phyloP scores from a whole-genome alignment of 1,140 invertebrate species.

The Hycleus cichorii region DNA sequence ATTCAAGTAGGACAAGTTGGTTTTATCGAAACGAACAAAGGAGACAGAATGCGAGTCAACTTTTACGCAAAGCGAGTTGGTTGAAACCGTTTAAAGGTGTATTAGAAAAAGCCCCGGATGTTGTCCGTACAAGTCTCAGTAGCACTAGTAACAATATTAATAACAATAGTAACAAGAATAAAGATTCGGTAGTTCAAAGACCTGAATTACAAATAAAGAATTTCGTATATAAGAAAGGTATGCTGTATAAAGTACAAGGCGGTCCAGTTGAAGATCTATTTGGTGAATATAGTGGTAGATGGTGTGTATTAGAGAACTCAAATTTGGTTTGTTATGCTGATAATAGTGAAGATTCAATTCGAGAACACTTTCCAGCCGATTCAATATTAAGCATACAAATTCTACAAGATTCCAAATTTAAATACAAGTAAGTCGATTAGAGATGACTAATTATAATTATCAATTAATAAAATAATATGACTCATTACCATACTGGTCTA shows the following conservation, averaged over 20 bases:
- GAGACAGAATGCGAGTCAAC: neutral
- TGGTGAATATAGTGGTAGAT: slow-evolving; percentile 39
- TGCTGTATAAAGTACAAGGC: slow-evolving; percentile 38
- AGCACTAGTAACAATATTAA: slow-evolving; percentile 20
- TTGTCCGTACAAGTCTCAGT: slow-evolving; percentile 22
- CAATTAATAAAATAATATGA: no score
- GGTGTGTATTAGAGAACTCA: slow-evolving; percentile 38
- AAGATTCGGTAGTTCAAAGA: slow-evolving; percentile 21
- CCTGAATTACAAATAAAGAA: slow-evolving; percentile 29
- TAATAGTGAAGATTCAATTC: slow-evolving; percentile 37
- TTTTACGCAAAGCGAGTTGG: slow-evolving; percentile 25
- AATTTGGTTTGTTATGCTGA: slow-evolving; percentile 36
- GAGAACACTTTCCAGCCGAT: slow-evolving; percentile 52
- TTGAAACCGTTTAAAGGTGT: slow-evolving; percentile 34
- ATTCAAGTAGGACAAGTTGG: slow-evolving; percentile 31
- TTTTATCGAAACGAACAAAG: slow-evolving; percentile 7
- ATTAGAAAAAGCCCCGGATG: slow-evolving; percentile 32
- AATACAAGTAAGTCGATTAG: slow-evolving; percentile 38
- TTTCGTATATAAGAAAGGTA: slow-evolving; percentile 34
- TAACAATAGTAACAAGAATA: slow-evolving; percentile 10
- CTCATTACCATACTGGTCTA: no score
- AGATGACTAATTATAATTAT: no score
- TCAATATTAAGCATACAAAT: slow-evolving; percentile 54
- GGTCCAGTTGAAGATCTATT: slow-evolving; percentile 40
- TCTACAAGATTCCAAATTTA: slow-evolving; percentile 53